phyloP scores from a whole-genome alignment of 2,113 vertebrate species.

The Pollachius pollachius region DNA sequence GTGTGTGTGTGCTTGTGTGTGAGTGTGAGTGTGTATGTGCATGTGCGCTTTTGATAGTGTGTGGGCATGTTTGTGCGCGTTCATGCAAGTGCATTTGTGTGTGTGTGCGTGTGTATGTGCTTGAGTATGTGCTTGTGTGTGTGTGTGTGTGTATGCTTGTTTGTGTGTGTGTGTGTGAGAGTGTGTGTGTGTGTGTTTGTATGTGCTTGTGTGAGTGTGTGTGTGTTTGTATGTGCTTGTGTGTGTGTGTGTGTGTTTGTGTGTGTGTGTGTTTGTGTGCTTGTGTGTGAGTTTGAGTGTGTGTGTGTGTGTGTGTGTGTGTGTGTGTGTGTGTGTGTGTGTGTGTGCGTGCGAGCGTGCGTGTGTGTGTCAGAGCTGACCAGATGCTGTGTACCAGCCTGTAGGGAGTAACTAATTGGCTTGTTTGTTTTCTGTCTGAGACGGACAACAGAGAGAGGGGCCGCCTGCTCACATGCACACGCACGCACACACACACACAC shows the following conservation, averaged over 20 bases:
- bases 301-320: slow-evolving; percentile 19
- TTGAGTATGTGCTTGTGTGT: no score
- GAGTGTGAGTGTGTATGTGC: no score
- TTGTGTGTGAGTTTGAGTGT: slow-evolving; percentile 26
- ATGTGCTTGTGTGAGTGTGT: slow-evolving; percentile 6
- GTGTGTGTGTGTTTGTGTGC: neutral
- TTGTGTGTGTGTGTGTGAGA: no score
- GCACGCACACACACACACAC: slow-evolving; percentile 17
- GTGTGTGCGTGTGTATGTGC: no score
- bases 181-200: no score
- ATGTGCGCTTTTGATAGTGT: no score
- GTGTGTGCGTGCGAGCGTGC: slow-evolving; percentile 1
- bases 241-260: neutral
- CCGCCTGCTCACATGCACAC: slow-evolving; percentile 9
- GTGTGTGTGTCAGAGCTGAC: slow-evolving; percentile 36
- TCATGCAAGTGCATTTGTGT: no score
- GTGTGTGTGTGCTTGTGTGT: no score
- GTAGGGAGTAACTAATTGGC: slow-evolving; percentile 58
- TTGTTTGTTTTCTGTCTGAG: slow-evolving; percentile 57
- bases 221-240: neutral
- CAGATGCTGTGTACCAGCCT: slow-evolving; percentile 53
- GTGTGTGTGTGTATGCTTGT: no score
- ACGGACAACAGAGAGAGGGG: slow-evolving; percentile 46
- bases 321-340: slow-evolving; percentile 3
- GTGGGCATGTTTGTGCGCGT: no score